Base-by-base conservation (phyloP, 2,888 invertebrate genomes). In the Ophioninae sp. region DNA sequence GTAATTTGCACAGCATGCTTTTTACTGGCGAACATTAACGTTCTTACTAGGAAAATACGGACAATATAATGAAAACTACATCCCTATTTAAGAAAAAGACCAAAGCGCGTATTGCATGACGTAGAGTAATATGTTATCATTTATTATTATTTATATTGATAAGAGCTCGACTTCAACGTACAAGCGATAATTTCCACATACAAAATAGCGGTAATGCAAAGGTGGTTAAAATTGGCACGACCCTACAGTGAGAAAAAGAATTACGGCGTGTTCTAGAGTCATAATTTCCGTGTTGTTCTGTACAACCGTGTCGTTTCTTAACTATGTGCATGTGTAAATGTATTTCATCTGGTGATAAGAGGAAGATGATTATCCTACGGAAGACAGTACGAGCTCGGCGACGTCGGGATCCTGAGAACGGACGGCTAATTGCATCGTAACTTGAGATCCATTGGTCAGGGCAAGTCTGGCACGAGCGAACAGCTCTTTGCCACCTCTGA, bases 401-500 rank as follows among this genome's bases (percentile, higher is more conserved):
- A 99, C 96, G 86, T 96, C 96, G 73, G 96, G 95, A 92, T 98
- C 96, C 17, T 97, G 96, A 30, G 98, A 97, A 65, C 98, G 94
- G 0, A 99, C 97, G 0, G 97, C 97, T 76, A 99, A 94, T 92
- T 98, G 97, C 97, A 99, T 98, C 3, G 98, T 98, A 0, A 99
- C 97, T n/a, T 97, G 96, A 30, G 30, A 30, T 44, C 94, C 95
- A 58, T 95, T 95, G 0, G 96, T 95, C n/a, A 98, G 94, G 1
- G 96, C 96, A 83, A 98, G 92, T 92, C 98, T 97, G 2, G 98
- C 97, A 83, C 97, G 94, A 0, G 98, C 97, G 77, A 99, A 93
- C 44, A 99, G 96, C 81, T 99, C 98, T 76, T 96, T 96, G 0
- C 98, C 98, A 0, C 98, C 98, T 80, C 99, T 95, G 92, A 98